Evolutionary conservation across 2,113 vertebrate genomes (phyloP).

Genomic region (Columba janthina): DNA sequence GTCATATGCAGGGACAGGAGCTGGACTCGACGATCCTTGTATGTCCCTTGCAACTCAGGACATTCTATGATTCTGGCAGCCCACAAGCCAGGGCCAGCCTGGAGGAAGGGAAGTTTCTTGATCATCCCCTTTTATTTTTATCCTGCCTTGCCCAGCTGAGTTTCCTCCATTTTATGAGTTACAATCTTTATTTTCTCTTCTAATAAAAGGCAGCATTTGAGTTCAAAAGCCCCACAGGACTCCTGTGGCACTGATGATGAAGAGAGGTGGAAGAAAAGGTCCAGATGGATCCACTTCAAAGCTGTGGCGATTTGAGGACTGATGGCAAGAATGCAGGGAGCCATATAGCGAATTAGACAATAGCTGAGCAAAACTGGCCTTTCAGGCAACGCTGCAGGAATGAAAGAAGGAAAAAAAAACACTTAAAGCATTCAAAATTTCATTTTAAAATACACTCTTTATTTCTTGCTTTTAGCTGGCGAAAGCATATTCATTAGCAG

Average conservation of each 20-base stretch:
- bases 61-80: background rate
- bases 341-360: rapidly evolving
- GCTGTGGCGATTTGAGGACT: rapidly evolving
- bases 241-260: background rate
- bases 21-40: no score
- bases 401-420: background rate
- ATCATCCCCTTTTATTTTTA: background rate
- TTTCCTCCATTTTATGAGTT: background rate
- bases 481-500: background rate
- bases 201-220: background rate
- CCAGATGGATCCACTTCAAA: background rate
- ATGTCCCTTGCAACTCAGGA: no score
- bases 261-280: background rate
- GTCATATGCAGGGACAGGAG: no score
- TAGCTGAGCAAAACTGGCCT: background rate
- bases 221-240: background rate
- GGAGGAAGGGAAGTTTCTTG: background rate
- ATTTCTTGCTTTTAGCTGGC: background rate
- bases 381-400: background rate
- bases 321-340: background rate
- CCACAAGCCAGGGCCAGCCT: no score
- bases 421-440: background rate
- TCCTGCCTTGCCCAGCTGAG: background rate
- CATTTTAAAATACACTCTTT: background rate
- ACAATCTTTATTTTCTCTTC: background rate